Evolutionary conservation across 2,888 invertebrate species (phyloP), one percentile per base, ranked within the genome.

Genomic region (Yponomeuta cagnagella): DNA sequence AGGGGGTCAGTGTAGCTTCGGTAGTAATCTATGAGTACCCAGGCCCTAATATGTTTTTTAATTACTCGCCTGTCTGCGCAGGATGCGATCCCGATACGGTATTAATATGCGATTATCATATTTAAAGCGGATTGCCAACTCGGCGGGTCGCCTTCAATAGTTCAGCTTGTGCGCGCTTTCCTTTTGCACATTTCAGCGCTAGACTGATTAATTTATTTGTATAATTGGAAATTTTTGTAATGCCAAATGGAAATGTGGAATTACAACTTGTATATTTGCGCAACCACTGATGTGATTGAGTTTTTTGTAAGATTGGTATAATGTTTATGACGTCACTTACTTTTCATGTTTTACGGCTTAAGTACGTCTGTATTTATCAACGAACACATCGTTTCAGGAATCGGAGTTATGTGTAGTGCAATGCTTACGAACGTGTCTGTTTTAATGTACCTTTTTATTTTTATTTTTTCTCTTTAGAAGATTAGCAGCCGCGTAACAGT

Each of bases 1-100:
- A 58, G 52, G 52, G 52, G 10, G 33, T 33, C 33, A 33, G 33
- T 15, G 52, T 12, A 58, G 15, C 15, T 15, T 15, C 52, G 0
- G 15, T 15, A 12, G 15, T 58, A 15, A 58, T 15, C 43, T 43
- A 43, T 8, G 9, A 5, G 52, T 15, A 43, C 43, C 31, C 67
- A n/a, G 15, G 5, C 77, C 79, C 78, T 85, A 83, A 87, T 85
- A 85, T 86, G 82, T 85, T 88, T 87, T 87, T 87, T 88, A 88
- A 88, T 89, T 87, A 88, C 83, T 82, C 76, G 71, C 72, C 23
- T 63, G 63, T 23, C 33, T 69, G 69, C 64, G 63, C 37, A n/a
- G 43, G 63, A 15, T 63, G 64, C 70, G 43, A 48, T 70, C 23
- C 48, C 63, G 31, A 70, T 48, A 31, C 64, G 70, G 43, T 70